Evolutionary conservation across 2,888 invertebrate genomes (phyloP).

Genomic region (Lepidochrysops patricia): DNA sequence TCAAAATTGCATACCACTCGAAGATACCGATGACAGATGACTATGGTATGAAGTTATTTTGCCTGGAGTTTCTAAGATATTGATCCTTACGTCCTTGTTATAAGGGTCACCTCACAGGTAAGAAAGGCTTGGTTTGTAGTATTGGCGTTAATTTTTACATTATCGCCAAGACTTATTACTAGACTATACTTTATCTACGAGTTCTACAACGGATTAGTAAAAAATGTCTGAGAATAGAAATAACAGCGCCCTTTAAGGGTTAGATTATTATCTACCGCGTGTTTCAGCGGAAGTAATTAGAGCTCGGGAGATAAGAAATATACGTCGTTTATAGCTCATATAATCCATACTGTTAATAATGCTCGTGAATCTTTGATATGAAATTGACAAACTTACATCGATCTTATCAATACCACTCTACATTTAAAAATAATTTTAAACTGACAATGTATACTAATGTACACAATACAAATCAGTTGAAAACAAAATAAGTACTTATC

Average conservation of each 20-base stretch:
- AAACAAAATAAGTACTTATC: too few relatives aligned
- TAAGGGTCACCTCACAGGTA: too few relatives aligned
- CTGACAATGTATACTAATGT: too few relatives aligned
- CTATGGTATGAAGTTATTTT: background rate
- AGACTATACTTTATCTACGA: background rate
- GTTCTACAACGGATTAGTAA: background rate
- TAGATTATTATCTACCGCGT: conserved; percentile 47
- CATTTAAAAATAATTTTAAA: too few relatives aligned
- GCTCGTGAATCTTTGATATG: too few relatives aligned
- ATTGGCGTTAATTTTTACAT: conserved; percentile 2
- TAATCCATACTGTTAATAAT: too few relatives aligned
- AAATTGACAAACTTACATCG: too few relatives aligned
- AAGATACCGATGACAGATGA: background rate
- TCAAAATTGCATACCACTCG: background rate
- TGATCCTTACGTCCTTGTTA: too few relatives aligned
- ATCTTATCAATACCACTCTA: too few relatives aligned
- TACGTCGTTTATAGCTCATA: background rate
- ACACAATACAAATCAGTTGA: too few relatives aligned
- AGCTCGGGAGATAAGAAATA: background rate
- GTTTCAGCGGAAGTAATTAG: conserved; percentile 27
- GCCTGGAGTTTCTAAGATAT: too few relatives aligned
- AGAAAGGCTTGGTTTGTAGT: too few relatives aligned
- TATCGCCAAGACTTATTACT: conserved; percentile 16
- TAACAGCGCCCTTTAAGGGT: conserved; percentile 56
- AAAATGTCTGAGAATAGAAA: conserved; percentile 42